phyloP scores from a whole-genome alignment of 2,113 vertebrate genomes.

The Pachycephala philippinensis region DNA sequence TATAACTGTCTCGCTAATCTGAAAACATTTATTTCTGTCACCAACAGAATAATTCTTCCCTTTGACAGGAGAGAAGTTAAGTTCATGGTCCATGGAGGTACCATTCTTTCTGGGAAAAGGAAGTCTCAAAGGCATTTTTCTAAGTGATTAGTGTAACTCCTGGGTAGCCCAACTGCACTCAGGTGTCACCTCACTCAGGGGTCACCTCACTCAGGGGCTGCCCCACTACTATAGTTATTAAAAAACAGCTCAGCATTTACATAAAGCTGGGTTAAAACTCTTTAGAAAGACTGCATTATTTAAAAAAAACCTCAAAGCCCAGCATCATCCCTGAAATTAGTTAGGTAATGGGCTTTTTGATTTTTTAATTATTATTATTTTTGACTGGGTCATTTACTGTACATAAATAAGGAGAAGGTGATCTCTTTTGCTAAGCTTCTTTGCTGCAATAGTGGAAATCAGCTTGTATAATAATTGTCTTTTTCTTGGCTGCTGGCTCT shows the following conservation, averaged over 20 bases:
- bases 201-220: neutral
- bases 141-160: neutral
- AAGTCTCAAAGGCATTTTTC: neutral
- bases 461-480: neutral
- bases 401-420: neutral
- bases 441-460: neutral
- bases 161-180: neutral
- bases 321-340: neutral
- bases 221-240: neutral
- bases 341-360: neutral
- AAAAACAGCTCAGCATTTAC: neutral
- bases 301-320: neutral
- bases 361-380: neutral
- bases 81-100: accelerated
- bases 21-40: neutral
- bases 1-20: neutral
- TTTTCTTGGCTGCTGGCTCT: neutral
- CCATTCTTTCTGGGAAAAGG: neutral
- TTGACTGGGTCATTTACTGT: neutral
- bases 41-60: neutral
- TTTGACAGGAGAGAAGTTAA: accelerated
- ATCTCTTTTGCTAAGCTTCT: neutral
- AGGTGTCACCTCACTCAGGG: neutral
- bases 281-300: neutral
- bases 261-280: neutral